Evolutionary conservation across 2,888 invertebrate genomes (phyloP).

Genomic region (Blastobasis lacticolella): DNA sequence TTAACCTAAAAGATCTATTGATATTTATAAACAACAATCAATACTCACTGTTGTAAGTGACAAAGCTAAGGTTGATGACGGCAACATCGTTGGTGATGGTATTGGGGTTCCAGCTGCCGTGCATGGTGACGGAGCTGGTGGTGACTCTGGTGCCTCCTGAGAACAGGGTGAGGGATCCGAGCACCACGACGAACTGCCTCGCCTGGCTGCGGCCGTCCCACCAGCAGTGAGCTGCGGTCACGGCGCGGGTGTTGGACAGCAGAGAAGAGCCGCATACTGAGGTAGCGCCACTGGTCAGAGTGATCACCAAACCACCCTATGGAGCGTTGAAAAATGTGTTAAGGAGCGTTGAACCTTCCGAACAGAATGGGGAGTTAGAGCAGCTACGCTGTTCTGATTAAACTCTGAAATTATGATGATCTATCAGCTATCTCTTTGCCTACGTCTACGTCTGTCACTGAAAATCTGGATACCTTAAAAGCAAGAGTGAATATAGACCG

Average conservation of each 20-base stretch:
- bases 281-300: slow-evolving; percentile 15
- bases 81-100: slow-evolving; percentile 29
- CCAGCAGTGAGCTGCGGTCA: slow-evolving; percentile 28
- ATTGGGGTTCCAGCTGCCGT: slow-evolving; percentile 21
- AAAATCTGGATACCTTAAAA: too few relatives aligned
- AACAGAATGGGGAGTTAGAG: too few relatives aligned
- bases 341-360: too few relatives aligned
- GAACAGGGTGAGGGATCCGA: slow-evolving; percentile 29
- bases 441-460: too few relatives aligned
- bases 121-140: slow-evolving; percentile 20
- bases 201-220: slow-evolving; percentile 12
- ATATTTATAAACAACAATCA: too few relatives aligned
- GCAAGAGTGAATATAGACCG: too few relatives aligned
- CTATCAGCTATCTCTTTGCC: too few relatives aligned
- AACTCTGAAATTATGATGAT: too few relatives aligned
- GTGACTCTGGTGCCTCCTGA: slow-evolving; percentile 24
- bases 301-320: slow-evolving; percentile 19
- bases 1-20: too few relatives aligned
- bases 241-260: slow-evolving; percentile 21
- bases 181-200: slow-evolving; percentile 19
- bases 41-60: slow-evolving; percentile 18
- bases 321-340: too few relatives aligned
- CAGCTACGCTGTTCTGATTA: too few relatives aligned
- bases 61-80: slow-evolving; percentile 18
- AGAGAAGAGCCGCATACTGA: slow-evolving; percentile 34